Conservation (phyloP, 2,888 invertebrate species). For the Podotricha telesiphe region DNA sequence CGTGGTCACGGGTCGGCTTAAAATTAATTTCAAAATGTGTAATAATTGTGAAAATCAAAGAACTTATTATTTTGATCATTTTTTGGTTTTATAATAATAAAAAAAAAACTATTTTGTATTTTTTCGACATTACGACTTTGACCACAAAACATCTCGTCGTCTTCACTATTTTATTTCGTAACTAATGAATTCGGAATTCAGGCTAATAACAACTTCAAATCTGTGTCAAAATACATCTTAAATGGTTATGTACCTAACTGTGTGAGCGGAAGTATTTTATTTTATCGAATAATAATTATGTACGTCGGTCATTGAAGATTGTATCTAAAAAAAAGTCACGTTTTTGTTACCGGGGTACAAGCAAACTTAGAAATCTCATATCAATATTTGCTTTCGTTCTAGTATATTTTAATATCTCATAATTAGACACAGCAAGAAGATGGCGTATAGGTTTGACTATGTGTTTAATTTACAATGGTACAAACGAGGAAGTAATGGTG, state of each 20-base stretch:
- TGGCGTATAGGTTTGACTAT: no score
- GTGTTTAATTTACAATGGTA: no score
- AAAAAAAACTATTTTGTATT: neutral
- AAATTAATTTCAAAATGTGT: no score
- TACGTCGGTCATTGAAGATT: slow-evolving; percentile 43
- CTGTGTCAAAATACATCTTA: slow-evolving; percentile 20
- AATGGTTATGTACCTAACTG: neutral
- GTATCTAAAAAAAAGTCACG: slow-evolving; percentile 49
- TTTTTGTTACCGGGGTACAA: slow-evolving; percentile 46
- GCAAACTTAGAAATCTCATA: slow-evolving; percentile 13
- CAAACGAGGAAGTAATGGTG: no score
- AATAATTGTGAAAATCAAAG: no score
- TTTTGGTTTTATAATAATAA: no score
- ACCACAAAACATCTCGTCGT: neutral
- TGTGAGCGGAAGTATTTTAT: slow-evolving; percentile 28
- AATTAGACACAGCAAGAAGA: neutral
- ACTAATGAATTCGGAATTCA: slow-evolving; percentile 16
- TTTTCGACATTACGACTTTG: neutral
- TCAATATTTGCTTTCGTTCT: slow-evolving; percentile 19
- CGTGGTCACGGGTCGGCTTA: no score
- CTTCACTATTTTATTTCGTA: slow-evolving; percentile 6
- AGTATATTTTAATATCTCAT: neutral
- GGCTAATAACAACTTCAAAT: slow-evolving; percentile 1
- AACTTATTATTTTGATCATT: no score
- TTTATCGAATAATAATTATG: slow-evolving; percentile 35